Evolutionary conservation across 1,140 invertebrate genomes (phyloP).

Genomic region (Lepeophtheirus salmonis): DNA sequence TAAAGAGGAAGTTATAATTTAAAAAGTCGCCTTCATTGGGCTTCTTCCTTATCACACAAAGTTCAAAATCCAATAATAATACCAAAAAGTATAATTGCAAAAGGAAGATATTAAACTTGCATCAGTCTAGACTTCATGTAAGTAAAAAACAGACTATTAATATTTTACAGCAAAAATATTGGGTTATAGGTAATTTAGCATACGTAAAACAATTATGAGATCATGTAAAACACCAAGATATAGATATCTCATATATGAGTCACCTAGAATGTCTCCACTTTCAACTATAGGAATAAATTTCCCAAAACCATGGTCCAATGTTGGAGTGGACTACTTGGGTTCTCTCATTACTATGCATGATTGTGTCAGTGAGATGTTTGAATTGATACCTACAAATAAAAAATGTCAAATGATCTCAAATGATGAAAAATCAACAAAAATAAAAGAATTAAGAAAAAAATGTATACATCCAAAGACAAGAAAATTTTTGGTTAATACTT

Average conservation of each 20-base stretch:
- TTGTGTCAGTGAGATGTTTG: neutral
- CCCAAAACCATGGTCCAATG: constrained; percentile 1
- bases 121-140: constrained; percentile 1
- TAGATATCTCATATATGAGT: neutral
- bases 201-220: constrained; percentile 4
- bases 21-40: neutral
- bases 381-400: too few species aligned
- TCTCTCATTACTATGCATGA: neutral
- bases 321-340: constrained; percentile 5
- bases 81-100: neutral
- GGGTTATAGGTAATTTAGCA: neutral
- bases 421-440: too few species aligned
- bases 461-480: too few species aligned
- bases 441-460: too few species aligned
- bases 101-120: constrained; percentile 1
- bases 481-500: too few species aligned
- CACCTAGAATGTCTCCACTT: constrained; percentile 1
- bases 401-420: too few species aligned
- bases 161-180: neutral
- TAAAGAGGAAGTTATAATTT: neutral
- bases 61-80: constrained; percentile 5
- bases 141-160: constrained; percentile 6
- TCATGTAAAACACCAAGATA: constrained; percentile 1
- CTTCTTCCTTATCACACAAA: constrained; percentile 2
- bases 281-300: neutral